phyloP scores from a whole-genome alignment of 2,888 invertebrate species.

The Caenorhabditis sp. region DNA sequence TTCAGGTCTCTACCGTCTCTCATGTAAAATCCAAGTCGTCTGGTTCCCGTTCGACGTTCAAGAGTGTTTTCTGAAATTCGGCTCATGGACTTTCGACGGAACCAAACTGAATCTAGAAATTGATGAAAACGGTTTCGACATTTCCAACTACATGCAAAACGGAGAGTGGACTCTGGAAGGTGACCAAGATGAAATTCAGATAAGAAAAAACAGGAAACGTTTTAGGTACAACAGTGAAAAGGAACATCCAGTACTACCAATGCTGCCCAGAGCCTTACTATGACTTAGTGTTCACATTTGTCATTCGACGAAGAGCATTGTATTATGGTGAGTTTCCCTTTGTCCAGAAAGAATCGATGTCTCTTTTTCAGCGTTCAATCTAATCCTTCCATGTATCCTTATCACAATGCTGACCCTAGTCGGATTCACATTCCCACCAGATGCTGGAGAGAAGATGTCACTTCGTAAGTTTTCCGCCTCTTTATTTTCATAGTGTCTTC shows the following conservation, averaged over 20 bases:
- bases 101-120: constrained; percentile 75
- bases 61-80: constrained; percentile 78
- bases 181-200: neutral
- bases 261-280: constrained; percentile 78
- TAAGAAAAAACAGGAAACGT: neutral
- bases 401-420: constrained; percentile 86
- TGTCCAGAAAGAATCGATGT: no score
- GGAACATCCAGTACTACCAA: constrained; percentile 73
- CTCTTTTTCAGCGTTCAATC: constrained; percentile 88
- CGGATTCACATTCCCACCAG: constrained; percentile 77
- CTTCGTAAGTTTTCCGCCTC: constrained; percentile 70
- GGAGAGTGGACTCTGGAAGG: constrained; percentile 76
- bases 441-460: constrained; percentile 79
- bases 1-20: constrained; percentile 76
- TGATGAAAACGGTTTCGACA: constrained; percentile 77
- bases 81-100: constrained; percentile 80
- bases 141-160: constrained; percentile 75
- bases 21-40: constrained; percentile 97
- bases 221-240: constrained; percentile 65
- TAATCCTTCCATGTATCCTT: constrained; percentile 90
- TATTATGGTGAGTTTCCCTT: constrained; percentile 92
- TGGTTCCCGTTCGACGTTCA: constrained; percentile 99
- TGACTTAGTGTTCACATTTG: constrained; percentile 85
- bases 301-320: constrained; percentile 95
- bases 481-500: no score